Conservation (phyloP, 2,888 invertebrate genomes). For the Sarcophaga variegata region DNA sequence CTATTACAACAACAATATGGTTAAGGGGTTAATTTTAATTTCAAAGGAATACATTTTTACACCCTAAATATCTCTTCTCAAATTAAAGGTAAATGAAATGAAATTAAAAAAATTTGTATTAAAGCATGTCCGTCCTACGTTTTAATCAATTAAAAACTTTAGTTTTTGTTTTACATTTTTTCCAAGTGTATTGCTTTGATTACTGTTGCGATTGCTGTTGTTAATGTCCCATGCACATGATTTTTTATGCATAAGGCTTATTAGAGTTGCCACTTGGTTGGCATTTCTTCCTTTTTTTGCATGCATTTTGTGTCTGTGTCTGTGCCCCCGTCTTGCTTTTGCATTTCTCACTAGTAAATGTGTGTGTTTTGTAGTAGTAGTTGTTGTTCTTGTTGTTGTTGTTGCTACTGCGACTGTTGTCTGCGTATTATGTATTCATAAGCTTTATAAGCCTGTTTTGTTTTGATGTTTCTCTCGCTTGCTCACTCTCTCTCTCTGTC, state of each 20-base stretch:
- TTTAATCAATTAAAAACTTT: background rate
- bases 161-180: conserved; percentile 7
- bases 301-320: background rate
- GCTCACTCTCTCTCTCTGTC: background rate
- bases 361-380: too few relatives aligned
- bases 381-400: conserved; percentile 22
- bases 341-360: conserved; percentile 5
- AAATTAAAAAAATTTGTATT: too few relatives aligned
- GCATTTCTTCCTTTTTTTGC: conserved; percentile 60
- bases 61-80: too few relatives aligned
- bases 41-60: too few relatives aligned
- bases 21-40: too few relatives aligned
- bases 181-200: background rate
- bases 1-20: too few relatives aligned
- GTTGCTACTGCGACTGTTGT: conserved; percentile 13
- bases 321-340: conserved; percentile 64
- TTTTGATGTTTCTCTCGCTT: conserved; percentile 13
- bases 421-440: conserved; percentile 62
- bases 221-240: conserved; percentile 47
- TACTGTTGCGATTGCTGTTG: background rate
- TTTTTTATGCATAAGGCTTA: conserved; percentile 69
- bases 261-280: conserved; percentile 76
- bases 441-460: conserved; percentile 60
- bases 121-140: too few relatives aligned
- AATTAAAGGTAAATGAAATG: too few relatives aligned